Percentiles rank a stretch among this genome's conserved stretches.
Evolutionary conservation across 2,888 invertebrate genomes (phyloP).

Genomic region (Lasioglossum vierecki): DNA sequence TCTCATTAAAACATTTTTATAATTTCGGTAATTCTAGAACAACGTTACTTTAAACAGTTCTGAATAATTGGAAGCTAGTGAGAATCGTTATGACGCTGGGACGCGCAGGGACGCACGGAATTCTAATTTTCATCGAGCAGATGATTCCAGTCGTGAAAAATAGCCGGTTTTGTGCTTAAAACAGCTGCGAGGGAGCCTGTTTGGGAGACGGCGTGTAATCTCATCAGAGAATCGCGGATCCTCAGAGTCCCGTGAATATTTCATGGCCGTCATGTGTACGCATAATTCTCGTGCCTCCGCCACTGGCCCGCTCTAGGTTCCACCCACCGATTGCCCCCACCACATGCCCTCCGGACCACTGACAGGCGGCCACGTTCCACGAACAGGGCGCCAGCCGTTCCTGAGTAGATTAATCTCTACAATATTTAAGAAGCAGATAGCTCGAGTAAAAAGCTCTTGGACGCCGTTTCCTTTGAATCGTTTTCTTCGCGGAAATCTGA

Average conservation of each 20-base stretch:
- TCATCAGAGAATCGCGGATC: slow-evolving; percentile 38
- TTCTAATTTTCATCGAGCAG: neutral
- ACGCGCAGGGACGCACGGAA: neutral
- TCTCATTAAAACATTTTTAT: neutral
- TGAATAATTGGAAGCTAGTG: neutral
- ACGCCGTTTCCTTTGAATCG: slow-evolving; percentile 50
- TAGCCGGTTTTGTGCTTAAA: neutral
- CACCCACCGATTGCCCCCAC: slow-evolving; percentile 52
- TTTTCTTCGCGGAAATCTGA: slow-evolving; percentile 57
- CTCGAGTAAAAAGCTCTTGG: slow-evolving; percentile 53
- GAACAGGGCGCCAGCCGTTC: slow-evolving; percentile 29
- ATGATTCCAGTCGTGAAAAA: neutral
- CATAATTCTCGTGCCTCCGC: slow-evolving; percentile 67
- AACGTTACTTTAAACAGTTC: neutral
- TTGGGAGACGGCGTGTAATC: slow-evolving; percentile 30
- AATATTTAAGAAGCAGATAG: slow-evolving; percentile 77
- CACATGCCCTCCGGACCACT: slow-evolving; percentile 42
- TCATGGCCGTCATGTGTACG: slow-evolving; percentile 66
- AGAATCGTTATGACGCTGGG: neutral
- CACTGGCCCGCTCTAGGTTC: slow-evolving; percentile 18
- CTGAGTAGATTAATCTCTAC: slow-evolving; percentile 80
- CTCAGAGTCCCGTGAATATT: slow-evolving; percentile 63
- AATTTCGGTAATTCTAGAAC: neutral
- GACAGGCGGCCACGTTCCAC: slow-evolving; percentile 45
- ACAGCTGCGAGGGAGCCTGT: neutral